Evolutionary conservation across 2,113 vertebrate species (phyloP), one percentile per base, ranked within the genome.

Genomic region (Solenodon paradoxus): DNA sequence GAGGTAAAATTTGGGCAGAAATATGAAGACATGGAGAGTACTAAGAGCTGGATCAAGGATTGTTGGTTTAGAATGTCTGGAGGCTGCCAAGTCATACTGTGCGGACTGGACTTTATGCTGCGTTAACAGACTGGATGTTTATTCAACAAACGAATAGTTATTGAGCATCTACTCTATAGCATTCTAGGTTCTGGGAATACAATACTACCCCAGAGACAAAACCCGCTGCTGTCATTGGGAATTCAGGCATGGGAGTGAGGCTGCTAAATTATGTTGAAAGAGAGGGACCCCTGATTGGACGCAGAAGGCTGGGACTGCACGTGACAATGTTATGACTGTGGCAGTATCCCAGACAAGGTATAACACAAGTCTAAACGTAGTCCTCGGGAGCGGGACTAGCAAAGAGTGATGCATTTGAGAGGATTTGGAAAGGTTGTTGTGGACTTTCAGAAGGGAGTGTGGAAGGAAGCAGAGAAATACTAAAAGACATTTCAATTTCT

Each of bases 301-400:
- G 35, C 55, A 32, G 85, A 42, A 51, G 75, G 51, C 51, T 10
- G 12, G 32, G 55, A 9, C 16, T 0, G 7, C 5, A 13, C 19
- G 28, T 0, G 0, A 24, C 0, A 17, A 32, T 4, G 2, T 24
- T 26, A 26, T 7, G 53, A 68, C 24, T 7, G 17, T 19, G 12
- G 19, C 53, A 4, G 0, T 15, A 5, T 30, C 72, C n/a, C 64
- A 12, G 51, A 9, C 55, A 26, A 55, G 78, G 49, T 69, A 20
- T 8, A 26, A 15, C 64, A 38, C n/a, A 53, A n/a, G 38, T 49
- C 78, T 45, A 42, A 57, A 30, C 9, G 2, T 15, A 7, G 82
- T 49, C 9, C 16, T 28, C n/a, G 71, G 32, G 7, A 0, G 30
- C 59, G 64, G 66, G 32, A 2, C 55, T 4, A 15, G 38, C 12